phyloP scores from a whole-genome alignment of 2,113 vertebrate genomes.

The Lanius ludovicianus region DNA sequence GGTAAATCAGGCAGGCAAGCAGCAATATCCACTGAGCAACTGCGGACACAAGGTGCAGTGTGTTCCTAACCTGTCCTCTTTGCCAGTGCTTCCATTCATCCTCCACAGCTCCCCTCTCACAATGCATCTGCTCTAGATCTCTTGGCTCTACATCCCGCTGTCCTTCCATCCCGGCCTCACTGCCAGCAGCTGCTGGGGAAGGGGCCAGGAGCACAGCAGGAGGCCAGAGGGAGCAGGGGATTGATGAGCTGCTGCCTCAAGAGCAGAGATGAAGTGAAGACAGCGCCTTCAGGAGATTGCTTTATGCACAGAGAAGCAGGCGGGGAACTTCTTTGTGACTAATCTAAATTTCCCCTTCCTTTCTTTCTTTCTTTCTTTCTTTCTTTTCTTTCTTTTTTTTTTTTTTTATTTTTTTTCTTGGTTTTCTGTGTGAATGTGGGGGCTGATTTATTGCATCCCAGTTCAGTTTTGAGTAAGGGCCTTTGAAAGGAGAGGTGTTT shows the following conservation, averaged over 20 bases:
- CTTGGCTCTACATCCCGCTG: background rate
- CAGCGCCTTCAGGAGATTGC: conserved; percentile 44
- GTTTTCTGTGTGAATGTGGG: conserved; percentile 59
- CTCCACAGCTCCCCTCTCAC: background rate
- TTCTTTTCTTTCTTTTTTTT: background rate
- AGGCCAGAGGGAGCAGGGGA: background rate
- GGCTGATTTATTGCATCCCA: conserved; percentile 76
- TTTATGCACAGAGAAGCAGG: conserved; percentile 73
- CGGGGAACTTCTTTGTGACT: conserved; percentile 83
- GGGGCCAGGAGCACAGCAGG: background rate
- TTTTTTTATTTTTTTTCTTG: background rate
- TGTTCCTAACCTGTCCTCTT: conserved; percentile 40
- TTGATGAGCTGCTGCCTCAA: background rate
- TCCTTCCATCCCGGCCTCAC: background rate
- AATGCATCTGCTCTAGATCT: background rate
- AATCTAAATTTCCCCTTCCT: conserved; percentile 81
- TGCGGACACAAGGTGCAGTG: conserved; percentile 18
- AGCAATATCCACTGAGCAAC: conserved; percentile 65
- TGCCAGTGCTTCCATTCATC: background rate
- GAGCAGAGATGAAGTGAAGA: conserved; percentile 47
- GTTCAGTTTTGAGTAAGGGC: conserved; percentile 75
- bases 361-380: conserved; percentile 51
- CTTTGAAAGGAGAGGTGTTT: conserved; percentile 45
- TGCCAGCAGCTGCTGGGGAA: background rate
- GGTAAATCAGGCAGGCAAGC: conserved; percentile 65